Conservation (phyloP, 2,888 invertebrate species). For the Oscheius sp. region DNA sequence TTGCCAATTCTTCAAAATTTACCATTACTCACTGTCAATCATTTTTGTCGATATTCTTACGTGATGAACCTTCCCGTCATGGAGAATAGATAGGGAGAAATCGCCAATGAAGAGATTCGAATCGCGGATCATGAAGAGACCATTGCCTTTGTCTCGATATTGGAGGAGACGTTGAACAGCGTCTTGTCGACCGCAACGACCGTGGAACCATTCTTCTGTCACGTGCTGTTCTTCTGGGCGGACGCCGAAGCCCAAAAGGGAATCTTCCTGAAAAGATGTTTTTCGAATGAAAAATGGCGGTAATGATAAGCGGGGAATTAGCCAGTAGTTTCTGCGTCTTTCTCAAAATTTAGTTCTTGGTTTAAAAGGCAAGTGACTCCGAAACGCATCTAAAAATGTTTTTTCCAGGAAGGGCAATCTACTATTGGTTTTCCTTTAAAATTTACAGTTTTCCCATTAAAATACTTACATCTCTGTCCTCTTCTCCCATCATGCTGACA, state of each 20-base stretch:
- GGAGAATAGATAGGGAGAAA: slow-evolving; percentile 92
- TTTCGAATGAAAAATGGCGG: too few relatives aligned
- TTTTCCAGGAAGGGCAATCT: too few relatives aligned
- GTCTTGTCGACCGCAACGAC: slow-evolving; percentile 65
- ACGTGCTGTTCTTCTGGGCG: slow-evolving; percentile 73
- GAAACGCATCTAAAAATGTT: too few relatives aligned
- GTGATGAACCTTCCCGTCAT: slow-evolving; percentile 69
- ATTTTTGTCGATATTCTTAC: slow-evolving; percentile 69
- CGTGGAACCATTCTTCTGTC: slow-evolving; percentile 74
- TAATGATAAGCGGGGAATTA: too few relatives aligned
- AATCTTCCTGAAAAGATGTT: slow-evolving; percentile 58
- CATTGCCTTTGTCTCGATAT: slow-evolving; percentile 81
- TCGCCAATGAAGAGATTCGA: slow-evolving; percentile 88
- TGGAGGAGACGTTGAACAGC: slow-evolving; percentile 65
- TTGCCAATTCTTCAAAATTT: background rate
- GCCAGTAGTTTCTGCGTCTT: too few relatives aligned
- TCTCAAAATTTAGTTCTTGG: too few relatives aligned
- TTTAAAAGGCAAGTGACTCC: too few relatives aligned
- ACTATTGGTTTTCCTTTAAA: too few relatives aligned
- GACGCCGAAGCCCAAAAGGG: slow-evolving; percentile 64
- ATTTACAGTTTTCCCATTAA: too few relatives aligned
- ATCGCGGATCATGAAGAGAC: slow-evolving; percentile 92
- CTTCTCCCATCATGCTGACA: slow-evolving; percentile 64
- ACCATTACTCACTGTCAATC: slow-evolving; percentile 56
- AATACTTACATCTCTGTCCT: slow-evolving; percentile 52